Conservation (phyloP, 2,113 vertebrate species). For the Blennius ocellaris region DNA sequence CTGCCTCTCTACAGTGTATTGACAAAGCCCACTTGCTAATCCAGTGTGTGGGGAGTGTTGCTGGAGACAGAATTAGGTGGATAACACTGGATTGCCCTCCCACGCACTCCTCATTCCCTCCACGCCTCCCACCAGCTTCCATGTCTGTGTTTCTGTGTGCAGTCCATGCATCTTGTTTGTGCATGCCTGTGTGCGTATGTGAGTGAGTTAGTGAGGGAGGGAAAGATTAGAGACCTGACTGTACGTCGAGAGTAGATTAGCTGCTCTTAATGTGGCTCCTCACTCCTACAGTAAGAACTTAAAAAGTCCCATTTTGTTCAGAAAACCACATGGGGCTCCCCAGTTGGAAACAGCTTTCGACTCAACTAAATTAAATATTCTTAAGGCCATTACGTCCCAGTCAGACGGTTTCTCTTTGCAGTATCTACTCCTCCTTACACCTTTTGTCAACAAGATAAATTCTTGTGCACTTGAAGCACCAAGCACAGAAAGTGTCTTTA, state of each 20-base stretch:
- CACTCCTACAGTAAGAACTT: constrained; percentile 40
- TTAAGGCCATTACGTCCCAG: constrained; percentile 22
- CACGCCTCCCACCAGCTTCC: constrained; percentile 10
- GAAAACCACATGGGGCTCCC: constrained; percentile 31
- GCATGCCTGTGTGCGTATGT: constrained; percentile 13
- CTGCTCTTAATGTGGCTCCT: constrained; percentile 51
- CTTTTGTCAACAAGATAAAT: constrained; percentile 28
- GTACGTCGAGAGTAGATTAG: constrained; percentile 57
- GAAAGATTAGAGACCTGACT: constrained; percentile 50
- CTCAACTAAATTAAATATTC: constrained; percentile 57
- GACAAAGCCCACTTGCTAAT: constrained; percentile 68
- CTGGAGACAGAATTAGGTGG: constrained; percentile 63
- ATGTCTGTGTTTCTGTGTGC: constrained; percentile 11
- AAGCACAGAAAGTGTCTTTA: constrained; percentile 23
- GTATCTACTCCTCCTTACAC: constrained; percentile 17
- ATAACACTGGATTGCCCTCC: constrained; percentile 55
- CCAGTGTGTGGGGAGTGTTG: constrained; percentile 68
- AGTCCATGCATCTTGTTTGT: neutral
- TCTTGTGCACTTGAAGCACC: neutral
- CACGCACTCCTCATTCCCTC: constrained; percentile 10
- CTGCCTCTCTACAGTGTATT: constrained; percentile 49
- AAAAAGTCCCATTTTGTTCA: constrained; percentile 30
- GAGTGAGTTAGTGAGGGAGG: neutral
- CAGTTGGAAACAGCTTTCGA: constrained; percentile 24
- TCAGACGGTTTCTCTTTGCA: constrained; percentile 31